phyloP scores from a whole-genome alignment of 2,113 vertebrate genomes.

The Ochotona curzoniae region DNA sequence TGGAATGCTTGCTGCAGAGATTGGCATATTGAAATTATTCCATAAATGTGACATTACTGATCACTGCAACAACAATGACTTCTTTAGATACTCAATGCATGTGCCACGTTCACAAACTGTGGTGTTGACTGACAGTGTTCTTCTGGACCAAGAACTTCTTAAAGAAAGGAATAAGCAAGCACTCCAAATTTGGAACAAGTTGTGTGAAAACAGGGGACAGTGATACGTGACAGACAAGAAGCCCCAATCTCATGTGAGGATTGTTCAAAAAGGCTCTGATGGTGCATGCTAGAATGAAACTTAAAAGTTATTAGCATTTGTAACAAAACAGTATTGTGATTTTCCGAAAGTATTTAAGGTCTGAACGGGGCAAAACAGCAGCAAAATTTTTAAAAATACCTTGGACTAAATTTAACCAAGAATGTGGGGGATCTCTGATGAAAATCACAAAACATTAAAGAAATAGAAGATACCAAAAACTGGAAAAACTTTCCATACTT shows the following conservation, averaged over 20 bases:
- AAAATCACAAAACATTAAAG: too few species aligned
- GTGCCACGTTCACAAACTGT: too few species aligned
- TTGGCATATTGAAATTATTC: not conserved
- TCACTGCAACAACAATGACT: not conserved
- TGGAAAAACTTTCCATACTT: too few species aligned
- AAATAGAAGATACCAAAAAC: too few species aligned
- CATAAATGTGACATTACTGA: not conserved
- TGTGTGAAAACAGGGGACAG: not conserved
- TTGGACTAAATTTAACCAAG: too few species aligned
- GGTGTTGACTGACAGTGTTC: not conserved
- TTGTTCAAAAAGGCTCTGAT: not conserved
- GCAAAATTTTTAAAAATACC: too few species aligned
- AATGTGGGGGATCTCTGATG: too few species aligned
- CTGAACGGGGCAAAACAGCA: not conserved
- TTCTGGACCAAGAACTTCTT: not conserved
- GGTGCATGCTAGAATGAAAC: not conserved
- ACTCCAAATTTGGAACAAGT: not conserved
- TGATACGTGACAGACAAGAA: not conserved
- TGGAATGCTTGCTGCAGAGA: not conserved
- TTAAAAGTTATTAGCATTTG: not conserved
- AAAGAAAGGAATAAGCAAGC: not conserved
- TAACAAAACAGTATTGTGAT: not conserved
- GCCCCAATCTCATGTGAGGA: not conserved
- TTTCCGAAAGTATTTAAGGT: constrained; percentile 14
- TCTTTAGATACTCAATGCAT: not conserved